phyloP scores from a whole-genome alignment of 2,797 vertebrate species.

The Tauraco hartlaubi region DNA sequence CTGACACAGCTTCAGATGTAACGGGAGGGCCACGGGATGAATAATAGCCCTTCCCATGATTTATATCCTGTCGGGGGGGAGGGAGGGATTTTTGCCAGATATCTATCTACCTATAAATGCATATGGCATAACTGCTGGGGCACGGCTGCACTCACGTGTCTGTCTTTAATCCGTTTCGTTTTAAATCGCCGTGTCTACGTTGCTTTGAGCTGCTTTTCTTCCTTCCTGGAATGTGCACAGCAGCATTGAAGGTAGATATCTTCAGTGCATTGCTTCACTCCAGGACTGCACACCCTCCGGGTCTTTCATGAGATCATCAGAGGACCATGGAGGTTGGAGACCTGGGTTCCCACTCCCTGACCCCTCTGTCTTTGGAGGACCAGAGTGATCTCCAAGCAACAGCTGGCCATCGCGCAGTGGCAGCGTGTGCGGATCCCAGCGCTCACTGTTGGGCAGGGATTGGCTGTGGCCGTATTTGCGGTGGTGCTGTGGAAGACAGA shows the following conservation, averaged over 20 bases:
- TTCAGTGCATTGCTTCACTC: neutral
- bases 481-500: neutral
- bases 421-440: rapidly evolving
- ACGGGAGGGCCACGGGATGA: neutral
- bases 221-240: neutral
- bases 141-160: neutral
- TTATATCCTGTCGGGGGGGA: neutral
- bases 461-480: rapidly evolving
- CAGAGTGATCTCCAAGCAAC: neutral
- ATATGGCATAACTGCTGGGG: neutral
- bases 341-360: neutral
- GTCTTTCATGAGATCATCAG: neutral
- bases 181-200: slow-evolving; percentile 7
- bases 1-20: neutral
- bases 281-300: neutral
- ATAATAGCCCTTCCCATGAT: neutral
- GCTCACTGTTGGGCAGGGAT: neutral
- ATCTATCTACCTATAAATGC: neutral
- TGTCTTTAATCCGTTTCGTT: slow-evolving; percentile 19
- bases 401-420: neutral
- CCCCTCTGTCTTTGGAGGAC: neutral
- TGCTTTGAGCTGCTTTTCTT: slow-evolving; percentile 13
- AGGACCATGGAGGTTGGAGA: neutral
- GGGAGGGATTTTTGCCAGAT: neutral
- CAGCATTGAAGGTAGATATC: rapidly evolving